A percentile compares a stretch with the other conserved stretches of the same genome.
Conservation (phyloP, 2,113 vertebrate genomes). For the Coptodon rendalli region DNA sequence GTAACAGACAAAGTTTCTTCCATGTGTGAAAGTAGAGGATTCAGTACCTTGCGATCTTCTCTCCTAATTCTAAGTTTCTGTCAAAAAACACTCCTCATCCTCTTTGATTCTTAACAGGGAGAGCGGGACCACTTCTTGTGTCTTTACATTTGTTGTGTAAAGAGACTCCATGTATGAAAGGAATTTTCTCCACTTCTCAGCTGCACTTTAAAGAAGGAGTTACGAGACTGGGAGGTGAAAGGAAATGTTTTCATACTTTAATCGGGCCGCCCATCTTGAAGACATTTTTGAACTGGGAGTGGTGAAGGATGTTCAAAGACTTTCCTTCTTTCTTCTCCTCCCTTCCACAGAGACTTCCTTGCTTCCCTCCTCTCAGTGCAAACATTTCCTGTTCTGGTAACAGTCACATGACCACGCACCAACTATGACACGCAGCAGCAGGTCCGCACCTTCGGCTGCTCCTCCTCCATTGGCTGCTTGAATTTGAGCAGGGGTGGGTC, state of each 20-base stretch:
- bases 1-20: neutral
- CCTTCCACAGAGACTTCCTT: neutral
- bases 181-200: neutral
- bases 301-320: neutral
- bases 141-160: neutral
- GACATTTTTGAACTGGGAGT: neutral
- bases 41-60: neutral
- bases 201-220: neutral
- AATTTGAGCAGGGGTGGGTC: conserved; percentile 91
- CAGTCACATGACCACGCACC: neutral
- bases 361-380: neutral
- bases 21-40: neutral
- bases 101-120: neutral
- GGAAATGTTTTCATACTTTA: neutral
- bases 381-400: neutral
- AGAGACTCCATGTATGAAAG: neutral
- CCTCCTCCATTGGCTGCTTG: conserved; percentile 89
- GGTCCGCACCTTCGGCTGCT: conserved; percentile 79
- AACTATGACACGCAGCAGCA: conserved; percentile 91
- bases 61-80: neutral
- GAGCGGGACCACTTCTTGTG: neutral
- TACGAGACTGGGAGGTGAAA: neutral
- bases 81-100: neutral
- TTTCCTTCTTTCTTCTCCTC: neutral
- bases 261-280: neutral